phyloP scores from a whole-genome alignment of 2,797 vertebrate genomes.

The Cuculus canorus region DNA sequence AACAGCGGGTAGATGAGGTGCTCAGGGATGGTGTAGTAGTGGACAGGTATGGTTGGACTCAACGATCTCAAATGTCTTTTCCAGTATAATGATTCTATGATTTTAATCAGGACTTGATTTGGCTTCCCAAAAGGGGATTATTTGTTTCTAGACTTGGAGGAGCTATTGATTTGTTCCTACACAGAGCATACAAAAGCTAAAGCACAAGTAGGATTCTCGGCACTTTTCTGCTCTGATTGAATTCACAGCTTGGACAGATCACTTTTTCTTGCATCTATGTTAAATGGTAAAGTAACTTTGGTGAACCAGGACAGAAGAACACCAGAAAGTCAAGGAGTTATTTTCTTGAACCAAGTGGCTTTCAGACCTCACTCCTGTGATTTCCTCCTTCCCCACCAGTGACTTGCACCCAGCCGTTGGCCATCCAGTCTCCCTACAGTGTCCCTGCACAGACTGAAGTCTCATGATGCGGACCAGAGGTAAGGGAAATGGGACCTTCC shows the following conservation, averaged over 20 bases:
- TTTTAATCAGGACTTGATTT: neutral
- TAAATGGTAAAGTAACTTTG: neutral
- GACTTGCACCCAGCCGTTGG: neutral
- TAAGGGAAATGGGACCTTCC: neutral
- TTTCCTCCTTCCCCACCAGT: neutral
- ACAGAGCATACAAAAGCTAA: neutral
- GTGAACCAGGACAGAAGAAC: neutral
- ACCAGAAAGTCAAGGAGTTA: neutral
- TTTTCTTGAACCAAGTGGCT: neutral
- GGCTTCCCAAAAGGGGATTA: neutral
- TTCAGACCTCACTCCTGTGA: neutral
- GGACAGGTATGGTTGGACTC: too few relatives aligned
- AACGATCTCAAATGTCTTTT: too few relatives aligned
- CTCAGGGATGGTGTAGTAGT: too few relatives aligned
- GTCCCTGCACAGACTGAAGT: rapidly evolving
- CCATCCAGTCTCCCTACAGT: neutral
- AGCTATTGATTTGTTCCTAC: neutral
- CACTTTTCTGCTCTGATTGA: neutral
- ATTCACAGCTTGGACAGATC: neutral
- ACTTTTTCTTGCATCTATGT: neutral
- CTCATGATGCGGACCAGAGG: rapidly evolving
- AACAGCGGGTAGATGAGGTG: too few relatives aligned
- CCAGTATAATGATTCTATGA: too few relatives aligned
- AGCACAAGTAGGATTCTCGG: neutral
- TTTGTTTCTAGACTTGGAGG: neutral